Evolutionary conservation across 2,113 vertebrate species (phyloP), one percentile per base, ranked within the genome.

Genomic region (Panthera leo): DNA sequence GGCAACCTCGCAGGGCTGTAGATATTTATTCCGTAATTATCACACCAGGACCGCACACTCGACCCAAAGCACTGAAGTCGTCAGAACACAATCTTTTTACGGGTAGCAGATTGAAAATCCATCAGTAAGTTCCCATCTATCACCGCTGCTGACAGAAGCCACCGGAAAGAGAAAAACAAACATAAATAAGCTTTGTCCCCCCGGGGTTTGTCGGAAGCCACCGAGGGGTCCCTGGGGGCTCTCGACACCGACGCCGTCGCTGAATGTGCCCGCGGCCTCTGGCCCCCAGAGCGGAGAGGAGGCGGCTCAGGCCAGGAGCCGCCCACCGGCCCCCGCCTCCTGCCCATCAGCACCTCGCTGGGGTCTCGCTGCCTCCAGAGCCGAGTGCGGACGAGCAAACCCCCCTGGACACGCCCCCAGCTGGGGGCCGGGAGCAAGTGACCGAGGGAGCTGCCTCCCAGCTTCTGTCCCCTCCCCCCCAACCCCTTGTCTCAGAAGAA

Each of bases 241-340:
- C 0, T 0, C 0, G 2, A 25, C 0, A 1, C 12, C 0, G 0
- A 12, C 0, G 5, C 27, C 5, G 78, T 31, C 0, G 7, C 75
- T 18, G 80, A 27, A 27, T 3, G 15, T 12, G 68, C 58, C 8
- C 58, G 11, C 0, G 3, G 31, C 15, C 29, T 15, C 78, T 0
- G 2, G 73, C 1, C 4, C 68, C 39, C 15, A 0, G 2, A 15
- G 68, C 36, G 1, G 25, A 55, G 19, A 5, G 61, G 7, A 11
- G 39, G 31, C 0, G 3, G 1, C 63, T 67, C 0, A 7, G 27
- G 25, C 18, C n/a, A 4, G 29, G 8, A 9, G 73, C 15, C 0
- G 34, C 7, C 2, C 0, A 11, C 42, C 0, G 63, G 19, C 10
- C 25, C 75, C 5, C 3, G 13, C 0, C 45, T 27, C 55, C 42